Base-by-base conservation (phyloP, 2,113 vertebrate species). In the Myiopsitta monachus region DNA sequence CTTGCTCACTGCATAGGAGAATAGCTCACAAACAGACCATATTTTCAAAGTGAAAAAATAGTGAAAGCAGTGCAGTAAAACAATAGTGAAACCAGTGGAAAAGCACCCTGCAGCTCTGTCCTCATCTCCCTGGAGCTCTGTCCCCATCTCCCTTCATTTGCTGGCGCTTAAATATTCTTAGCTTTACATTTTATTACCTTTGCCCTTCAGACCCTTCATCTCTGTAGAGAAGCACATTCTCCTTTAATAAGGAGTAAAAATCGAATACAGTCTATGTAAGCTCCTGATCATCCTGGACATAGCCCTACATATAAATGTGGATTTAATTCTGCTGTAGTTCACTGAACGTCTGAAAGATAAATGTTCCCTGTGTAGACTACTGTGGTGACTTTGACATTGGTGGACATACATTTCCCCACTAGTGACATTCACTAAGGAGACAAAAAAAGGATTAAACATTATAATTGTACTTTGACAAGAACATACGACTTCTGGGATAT, bases 291-390 rank as follows among this genome's bases (percentile, higher is more conserved):
- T 93, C 80, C 67, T 91, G 81, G 47, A 52, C 47, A 63, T 76
- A 95, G 27, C 59, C 69, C 38, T 81, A 94, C 59, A 92, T 88
- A 94, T 93, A 92, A 95, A 96, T 86, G 52, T 92, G 91, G 70
- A 93, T 96, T 96, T 96, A 97, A 96, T 95, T 84, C 94, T 88
- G 88, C 73, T 89, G 63, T 38, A 97, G 91, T 88, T 97, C 97
- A 97, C 55, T 97, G 95, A 88, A 82, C 84, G 75, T 93, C 43
- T 77, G 8, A 95, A 67, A 95, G 95, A 97, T 91, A 97, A 97
- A 97, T 94, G 92, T 83, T 95, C 63, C 64, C 88, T 94, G 59
- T 33, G 28, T 3, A 83, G 92, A 84, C 81, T 86, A 61, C 44
- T 46, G 52, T 76, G n/a, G 41, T 93, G 88, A 96, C 96, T 96